These are phyloP conservation scores for Acromyrmex echinatior DNA, from an alignment of 1,140 invertebrate genomes.

Conservation along the genomic window DNA sequence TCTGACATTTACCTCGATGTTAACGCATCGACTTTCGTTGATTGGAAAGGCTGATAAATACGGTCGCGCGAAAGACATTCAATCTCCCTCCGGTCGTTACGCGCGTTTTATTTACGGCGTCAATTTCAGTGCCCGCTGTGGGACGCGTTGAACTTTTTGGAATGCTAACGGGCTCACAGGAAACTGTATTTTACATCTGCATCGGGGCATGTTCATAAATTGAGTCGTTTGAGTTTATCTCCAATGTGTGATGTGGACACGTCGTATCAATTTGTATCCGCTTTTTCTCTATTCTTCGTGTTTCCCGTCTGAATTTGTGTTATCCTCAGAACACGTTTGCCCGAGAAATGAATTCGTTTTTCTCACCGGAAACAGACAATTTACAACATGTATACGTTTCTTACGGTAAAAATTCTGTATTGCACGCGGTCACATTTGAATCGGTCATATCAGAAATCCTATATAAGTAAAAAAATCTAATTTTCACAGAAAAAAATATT, in stretches of 20 bases:
- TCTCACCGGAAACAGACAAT: slow-evolving; percentile 29
- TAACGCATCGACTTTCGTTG: slow-evolving; percentile 56
- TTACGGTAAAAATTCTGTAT: slow-evolving; percentile 18
- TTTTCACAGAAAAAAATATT: too few relatives aligned
- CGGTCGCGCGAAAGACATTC: slow-evolving; percentile 27
- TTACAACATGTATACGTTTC: neutral
- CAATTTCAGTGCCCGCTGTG: slow-evolving; percentile 13
- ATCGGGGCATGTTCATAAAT: slow-evolving; percentile 47
- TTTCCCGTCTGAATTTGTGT: neutral
- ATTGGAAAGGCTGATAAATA: slow-evolving; percentile 52
- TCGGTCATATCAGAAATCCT: too few relatives aligned
- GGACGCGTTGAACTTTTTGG: slow-evolving; percentile 37
- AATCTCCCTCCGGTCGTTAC: slow-evolving; percentile 27
- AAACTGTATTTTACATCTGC: slow-evolving; percentile 42
- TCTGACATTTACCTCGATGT: slow-evolving; percentile 53
- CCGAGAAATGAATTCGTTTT: neutral
- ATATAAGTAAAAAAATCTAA: too few relatives aligned
- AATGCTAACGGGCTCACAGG: slow-evolving; percentile 47
- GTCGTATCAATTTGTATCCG: neutral
- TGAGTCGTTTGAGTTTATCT: neutral
- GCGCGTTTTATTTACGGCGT: slow-evolving; percentile 40
- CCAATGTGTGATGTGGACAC: neutral
- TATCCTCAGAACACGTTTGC: neutral
- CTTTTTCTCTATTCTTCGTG: neutral
- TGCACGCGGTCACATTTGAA: neutral